Evolutionary conservation across 1,140 invertebrate genomes (phyloP).

Genomic region (Drosophila hydei): DNA sequence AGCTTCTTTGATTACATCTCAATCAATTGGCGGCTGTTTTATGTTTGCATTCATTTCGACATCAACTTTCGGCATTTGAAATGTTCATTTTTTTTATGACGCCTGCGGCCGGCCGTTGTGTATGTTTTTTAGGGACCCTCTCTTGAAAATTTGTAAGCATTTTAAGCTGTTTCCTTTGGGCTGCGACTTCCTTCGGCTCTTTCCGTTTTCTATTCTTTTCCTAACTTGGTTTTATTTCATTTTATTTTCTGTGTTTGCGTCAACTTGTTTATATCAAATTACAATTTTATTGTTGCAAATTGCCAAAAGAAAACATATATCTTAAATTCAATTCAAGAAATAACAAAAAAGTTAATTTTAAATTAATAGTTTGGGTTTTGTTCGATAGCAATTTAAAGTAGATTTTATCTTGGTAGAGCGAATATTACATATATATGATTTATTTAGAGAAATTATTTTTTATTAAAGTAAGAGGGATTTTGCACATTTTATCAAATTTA

Average conservation of each 20-base stretch:
- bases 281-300: constrained; percentile 69
- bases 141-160: constrained; percentile 69
- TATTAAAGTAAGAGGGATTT: too few relatives aligned
- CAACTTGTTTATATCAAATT: constrained; percentile 76
- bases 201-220: constrained; percentile 18
- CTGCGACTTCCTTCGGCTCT: constrained; percentile 4
- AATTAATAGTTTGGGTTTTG: neutral
- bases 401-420: too few relatives aligned
- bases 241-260: constrained; percentile 30
- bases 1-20: constrained; percentile 76
- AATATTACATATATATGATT: too few relatives aligned
- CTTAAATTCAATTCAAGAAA: constrained; percentile 53
- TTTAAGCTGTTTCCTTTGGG: constrained; percentile 52
- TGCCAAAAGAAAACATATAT: constrained; percentile 52
- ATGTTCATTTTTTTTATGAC: constrained; percentile 76
- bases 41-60: constrained; percentile 77
- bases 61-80: constrained; percentile 71
- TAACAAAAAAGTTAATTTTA: neutral
- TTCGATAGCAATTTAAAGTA: constrained; percentile 1
- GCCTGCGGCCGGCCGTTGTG: constrained; percentile 54
- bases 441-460: too few relatives aligned
- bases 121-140: constrained; percentile 11
- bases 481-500: too few relatives aligned
- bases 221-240: neutral
- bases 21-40: constrained; percentile 81